A percentile compares a stretch with the other conserved stretches of the same genome.
Evolutionary conservation across 2,888 invertebrate genomes (phyloP).

Genomic region (Xanthorhoe spadicearia): DNA sequence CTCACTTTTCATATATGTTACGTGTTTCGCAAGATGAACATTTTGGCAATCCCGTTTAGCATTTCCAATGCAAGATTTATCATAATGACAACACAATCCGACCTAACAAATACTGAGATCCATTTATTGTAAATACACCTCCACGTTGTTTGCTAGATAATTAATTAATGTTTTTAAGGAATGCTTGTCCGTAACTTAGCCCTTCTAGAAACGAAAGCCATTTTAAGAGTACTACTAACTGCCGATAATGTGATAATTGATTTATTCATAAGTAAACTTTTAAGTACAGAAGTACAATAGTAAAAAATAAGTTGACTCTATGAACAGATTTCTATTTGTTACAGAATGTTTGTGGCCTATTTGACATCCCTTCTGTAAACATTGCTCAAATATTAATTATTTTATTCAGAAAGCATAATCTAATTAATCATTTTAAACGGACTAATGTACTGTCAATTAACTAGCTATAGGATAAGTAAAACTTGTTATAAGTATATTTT

Average conservation of each 20-base stretch:
- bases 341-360: conserved; percentile 22
- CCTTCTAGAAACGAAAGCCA: conserved; percentile 36
- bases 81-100: conserved; percentile 17
- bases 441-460: conserved; percentile 64
- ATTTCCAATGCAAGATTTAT: conserved; percentile 32
- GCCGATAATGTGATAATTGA: conserved; percentile 55
- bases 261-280: conserved; percentile 39
- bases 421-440: conserved; percentile 35
- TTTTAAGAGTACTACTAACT: conserved; percentile 53
- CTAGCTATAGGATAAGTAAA: conserved; percentile 58
- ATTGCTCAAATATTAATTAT: conserved; percentile 34
- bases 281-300: conserved; percentile 14
- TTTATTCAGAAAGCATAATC: conserved; percentile 27
- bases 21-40: background rate
- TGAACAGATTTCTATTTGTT: conserved; percentile 10
- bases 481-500: conserved; percentile 45
- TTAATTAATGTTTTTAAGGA: conserved; percentile 33
- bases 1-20: background rate
- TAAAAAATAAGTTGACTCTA: conserved; percentile 11
- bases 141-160: conserved; percentile 29
- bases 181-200: conserved; percentile 30
- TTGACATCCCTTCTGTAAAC: conserved; percentile 19
- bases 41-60: conserved; percentile 28
- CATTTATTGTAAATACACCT: conserved; percentile 34
- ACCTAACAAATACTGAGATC: conserved; percentile 24